phyloP scores from a whole-genome alignment of 1,140 invertebrate species.

The Aphaenogaster floridana region DNA sequence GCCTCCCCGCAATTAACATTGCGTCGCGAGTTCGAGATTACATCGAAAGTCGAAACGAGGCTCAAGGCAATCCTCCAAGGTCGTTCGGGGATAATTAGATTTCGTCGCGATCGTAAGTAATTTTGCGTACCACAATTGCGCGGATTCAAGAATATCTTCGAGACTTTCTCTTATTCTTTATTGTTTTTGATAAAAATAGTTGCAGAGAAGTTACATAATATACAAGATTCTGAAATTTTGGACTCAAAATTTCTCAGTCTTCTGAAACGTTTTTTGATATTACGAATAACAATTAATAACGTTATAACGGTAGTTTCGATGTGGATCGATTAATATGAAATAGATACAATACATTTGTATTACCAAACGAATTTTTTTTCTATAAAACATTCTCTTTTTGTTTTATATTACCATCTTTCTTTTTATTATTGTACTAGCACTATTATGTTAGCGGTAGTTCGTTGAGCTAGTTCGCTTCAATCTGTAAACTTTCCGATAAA shows the following conservation, averaged over 20 bases:
- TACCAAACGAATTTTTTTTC: not conserved
- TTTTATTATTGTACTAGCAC: not conserved
- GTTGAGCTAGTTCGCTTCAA: not conserved
- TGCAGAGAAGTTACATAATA: not conserved
- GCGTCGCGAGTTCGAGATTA: conserved; percentile 69
- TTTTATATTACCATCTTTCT: not conserved
- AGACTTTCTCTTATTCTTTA: conserved; percentile 2
- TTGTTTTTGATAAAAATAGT: not conserved
- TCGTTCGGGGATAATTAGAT: conserved; percentile 70
- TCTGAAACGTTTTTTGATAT: not conserved
- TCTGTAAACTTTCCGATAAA: not conserved
- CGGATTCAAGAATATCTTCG: conserved; percentile 16
- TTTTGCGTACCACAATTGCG: conserved; percentile 27
- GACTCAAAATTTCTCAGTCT: not conserved
- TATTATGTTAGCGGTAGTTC: not conserved
- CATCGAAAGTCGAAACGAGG: conserved; percentile 47
- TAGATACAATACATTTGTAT: not conserved
- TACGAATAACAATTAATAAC: not conserved
- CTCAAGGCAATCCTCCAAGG: conserved; percentile 64
- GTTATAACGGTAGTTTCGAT: not conserved
- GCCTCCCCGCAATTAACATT: conserved; percentile 71
- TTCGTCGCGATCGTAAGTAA: conserved; percentile 56
- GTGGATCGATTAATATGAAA: not conserved
- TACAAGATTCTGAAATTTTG: not conserved
- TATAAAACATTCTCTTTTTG: not conserved